Base-by-base conservation (phyloP, 2,888 invertebrate species). In the Oscheius myriophilus region DNA sequence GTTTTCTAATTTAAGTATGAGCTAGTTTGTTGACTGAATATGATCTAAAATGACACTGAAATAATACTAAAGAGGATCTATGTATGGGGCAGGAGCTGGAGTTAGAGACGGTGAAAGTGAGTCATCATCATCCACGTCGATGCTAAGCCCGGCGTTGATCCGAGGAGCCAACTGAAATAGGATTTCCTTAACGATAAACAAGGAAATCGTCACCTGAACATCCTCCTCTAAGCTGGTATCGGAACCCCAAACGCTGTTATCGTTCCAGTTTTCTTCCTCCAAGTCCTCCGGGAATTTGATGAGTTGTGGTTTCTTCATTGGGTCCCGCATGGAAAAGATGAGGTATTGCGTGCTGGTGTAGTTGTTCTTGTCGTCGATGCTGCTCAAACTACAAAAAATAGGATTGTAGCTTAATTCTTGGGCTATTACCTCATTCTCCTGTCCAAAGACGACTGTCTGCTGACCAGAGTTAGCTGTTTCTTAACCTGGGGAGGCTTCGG, bases 151-250 rank as follows among this genome's bases (percentile, higher is more conserved):
- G 14, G 76, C 76, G 45, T 70, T 75, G 49, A 80, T 78, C n/a
- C 51, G 67, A 6, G 68, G 70, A 33, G 80, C 80, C n/a, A 76
- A 49, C 71, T 75, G 65, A 2, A 70, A 41, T 16, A n/a, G 53
- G 7, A 16, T 25, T 23, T 57, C 33, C 41, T 18, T 16, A n/a
- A n/a, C n/a, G 21, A n/a, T 39, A 57, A 7, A 12, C 9, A 7
- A 18, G 14, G 7, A n/a, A 7, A n/a, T n/a, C n/a, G 3, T 65
- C n/a, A 71, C 70, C 64, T 80, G 76, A 1, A 74, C 74, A 53
- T 82, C 82, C 46, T 80, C 77, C 63, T 82, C 82, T 23, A 82
- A 66, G 64, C 79, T 79, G 16, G 82, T 78, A 42, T 82, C 81
- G 16, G 79, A 79, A 16, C 82, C 82, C 81, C 81, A 82, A 11